Percentiles rank a stretch among this genome's conserved stretches.
Evolutionary conservation across 2,888 invertebrate genomes (phyloP).

Genomic region (Loripinus fragilis): DNA sequence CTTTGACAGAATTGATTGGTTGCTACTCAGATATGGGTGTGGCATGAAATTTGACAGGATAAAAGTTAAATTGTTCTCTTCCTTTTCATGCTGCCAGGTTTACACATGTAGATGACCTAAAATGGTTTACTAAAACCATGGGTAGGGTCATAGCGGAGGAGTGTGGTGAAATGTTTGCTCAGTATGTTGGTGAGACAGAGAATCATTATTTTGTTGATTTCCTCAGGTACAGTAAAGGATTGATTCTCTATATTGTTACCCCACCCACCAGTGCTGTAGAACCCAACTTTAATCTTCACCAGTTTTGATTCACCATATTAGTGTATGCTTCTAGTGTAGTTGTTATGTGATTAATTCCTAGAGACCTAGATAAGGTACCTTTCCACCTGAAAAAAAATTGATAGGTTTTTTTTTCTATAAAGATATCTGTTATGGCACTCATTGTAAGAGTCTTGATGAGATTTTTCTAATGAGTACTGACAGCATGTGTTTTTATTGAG

Average conservation of each 20-base stretch:
- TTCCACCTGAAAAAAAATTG: too few relatives aligned
- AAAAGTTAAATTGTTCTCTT: slow-evolving; percentile 6
- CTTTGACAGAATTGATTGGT: too few relatives aligned
- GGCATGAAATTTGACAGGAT: too few relatives aligned
- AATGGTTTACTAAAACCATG: slow-evolving; percentile 84
- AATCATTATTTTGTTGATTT: slow-evolving; percentile 98
- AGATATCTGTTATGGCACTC: too few relatives aligned
- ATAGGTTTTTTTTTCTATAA: too few relatives aligned
- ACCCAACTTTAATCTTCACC: background rate
- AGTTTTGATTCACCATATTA: background rate
- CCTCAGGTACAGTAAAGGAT: slow-evolving; percentile 86
- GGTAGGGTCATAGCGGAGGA: slow-evolving; percentile 89
- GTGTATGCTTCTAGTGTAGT: slow-evolving; percentile 2
- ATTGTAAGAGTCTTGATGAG: too few relatives aligned
- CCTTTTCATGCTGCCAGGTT: slow-evolving; percentile 71
- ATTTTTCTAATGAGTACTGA: too few relatives aligned
- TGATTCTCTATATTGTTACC: background rate
- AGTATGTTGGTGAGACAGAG: slow-evolving; percentile 89
- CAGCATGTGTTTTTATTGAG: too few relatives aligned
- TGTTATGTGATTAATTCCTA: background rate
- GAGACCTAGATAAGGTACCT: too few relatives aligned
- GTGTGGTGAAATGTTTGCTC: slow-evolving; percentile 83
- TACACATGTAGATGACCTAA: slow-evolving; percentile 77
- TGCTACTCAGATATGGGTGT: too few relatives aligned
- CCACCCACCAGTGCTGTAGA: slow-evolving; percentile 20